These are phyloP conservation scores for Sinocyclocheilus rhinocerous DNA, from an alignment of 2,113 vertebrate species.

Conservation along the genomic window DNA sequence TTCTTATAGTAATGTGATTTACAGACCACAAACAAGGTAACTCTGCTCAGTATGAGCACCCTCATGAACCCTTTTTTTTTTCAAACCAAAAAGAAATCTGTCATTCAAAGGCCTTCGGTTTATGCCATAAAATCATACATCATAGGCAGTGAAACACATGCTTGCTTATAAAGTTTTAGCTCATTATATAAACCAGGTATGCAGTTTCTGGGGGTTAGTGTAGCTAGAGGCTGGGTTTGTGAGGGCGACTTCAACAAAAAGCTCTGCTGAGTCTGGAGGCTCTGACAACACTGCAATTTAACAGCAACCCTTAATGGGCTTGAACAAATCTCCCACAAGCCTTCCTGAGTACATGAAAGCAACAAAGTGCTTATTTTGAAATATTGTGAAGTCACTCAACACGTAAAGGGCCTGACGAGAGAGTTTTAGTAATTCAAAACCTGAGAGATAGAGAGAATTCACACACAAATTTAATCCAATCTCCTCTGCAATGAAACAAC, in stretches of 20 bases:
- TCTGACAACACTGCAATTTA: conserved; percentile 18
- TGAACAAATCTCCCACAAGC: conserved; percentile 24
- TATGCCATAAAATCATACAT: background rate
- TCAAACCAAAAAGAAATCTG: background rate
- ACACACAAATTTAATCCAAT: background rate
- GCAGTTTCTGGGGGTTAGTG: conserved; percentile 16
- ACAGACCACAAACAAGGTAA: background rate
- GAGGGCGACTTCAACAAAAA: conserved; percentile 11
- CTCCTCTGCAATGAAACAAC: background rate
- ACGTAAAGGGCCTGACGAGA: background rate
- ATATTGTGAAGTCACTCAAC: conserved; percentile 6
- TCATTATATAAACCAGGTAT: background rate
- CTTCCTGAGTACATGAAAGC: conserved; percentile 29
- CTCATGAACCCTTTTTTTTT: background rate
- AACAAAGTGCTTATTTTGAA: conserved; percentile 21
- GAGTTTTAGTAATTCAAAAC: background rate
- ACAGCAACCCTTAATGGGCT: conserved; percentile 9
- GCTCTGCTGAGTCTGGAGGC: conserved; percentile 13
- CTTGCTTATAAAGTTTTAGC: background rate
- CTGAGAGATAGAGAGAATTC: conserved; percentile 2
- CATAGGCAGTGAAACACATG: background rate
- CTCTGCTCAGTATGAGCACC: background rate
- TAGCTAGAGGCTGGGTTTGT: background rate
- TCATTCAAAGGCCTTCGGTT: background rate
- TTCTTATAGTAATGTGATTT: background rate